Conservation (phyloP, 2,113 vertebrate species). For the Glareola pratincola region DNA sequence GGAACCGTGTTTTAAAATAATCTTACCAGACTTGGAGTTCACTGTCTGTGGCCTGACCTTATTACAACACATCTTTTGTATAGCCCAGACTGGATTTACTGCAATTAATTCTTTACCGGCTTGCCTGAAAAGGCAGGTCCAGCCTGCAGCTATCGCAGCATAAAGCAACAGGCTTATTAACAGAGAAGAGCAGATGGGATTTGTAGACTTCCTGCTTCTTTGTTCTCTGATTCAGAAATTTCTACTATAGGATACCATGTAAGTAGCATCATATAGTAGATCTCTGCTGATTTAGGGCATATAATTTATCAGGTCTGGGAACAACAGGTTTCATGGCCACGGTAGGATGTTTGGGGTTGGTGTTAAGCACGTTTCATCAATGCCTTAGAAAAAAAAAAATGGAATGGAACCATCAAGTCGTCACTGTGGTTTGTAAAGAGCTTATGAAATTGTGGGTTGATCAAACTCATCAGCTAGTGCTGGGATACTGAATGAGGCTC, state of each 20-base stretch:
- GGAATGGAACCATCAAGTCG: background rate
- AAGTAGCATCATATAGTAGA: background rate
- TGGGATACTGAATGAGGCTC: background rate
- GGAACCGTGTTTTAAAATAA: background rate
- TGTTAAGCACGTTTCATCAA: background rate
- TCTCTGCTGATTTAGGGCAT: background rate
- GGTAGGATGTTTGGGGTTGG: background rate
- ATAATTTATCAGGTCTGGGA: background rate
- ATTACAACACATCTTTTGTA: constrained; percentile 29
- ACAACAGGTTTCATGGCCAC: background rate
- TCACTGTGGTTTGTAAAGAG: background rate
- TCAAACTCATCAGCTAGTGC: background rate
- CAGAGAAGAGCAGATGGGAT: constrained; percentile 58
- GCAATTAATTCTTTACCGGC: constrained; percentile 51
- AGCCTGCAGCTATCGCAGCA: constrained; percentile 42
- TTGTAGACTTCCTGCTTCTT: constrained; percentile 22
- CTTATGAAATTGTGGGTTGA: background rate
- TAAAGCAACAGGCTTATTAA: constrained; percentile 60
- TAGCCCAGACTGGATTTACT: constrained; percentile 51
- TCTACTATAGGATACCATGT: background rate
- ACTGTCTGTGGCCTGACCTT: background rate
- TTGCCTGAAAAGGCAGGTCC: constrained; percentile 45
- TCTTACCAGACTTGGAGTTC: background rate
- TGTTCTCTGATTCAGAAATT: constrained; percentile 36
- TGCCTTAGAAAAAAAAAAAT: background rate